Base-by-base conservation (phyloP, 2,113 vertebrate species). In the Coreoperca whiteheadi region DNA sequence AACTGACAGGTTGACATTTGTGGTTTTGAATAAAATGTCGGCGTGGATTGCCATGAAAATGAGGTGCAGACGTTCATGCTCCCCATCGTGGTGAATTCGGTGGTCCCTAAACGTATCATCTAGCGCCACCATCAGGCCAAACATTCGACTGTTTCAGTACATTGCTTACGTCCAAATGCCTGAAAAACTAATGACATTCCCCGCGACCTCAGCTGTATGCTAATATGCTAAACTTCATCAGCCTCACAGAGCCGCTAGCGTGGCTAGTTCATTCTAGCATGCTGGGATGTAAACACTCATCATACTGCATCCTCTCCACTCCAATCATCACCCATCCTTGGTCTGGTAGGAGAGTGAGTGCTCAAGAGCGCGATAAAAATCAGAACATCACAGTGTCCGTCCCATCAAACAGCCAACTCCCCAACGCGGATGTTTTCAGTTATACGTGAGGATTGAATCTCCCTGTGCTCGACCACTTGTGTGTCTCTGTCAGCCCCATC, bases 371-470 rank as follows among this genome's bases (percentile, higher is more conserved):
- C 48, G 79, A 57, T 61, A 68, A 78, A 74, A 66, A 65, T 54
- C 54, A 69, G 11, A 63, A 65, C 43, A 74, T 81, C 73, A 72
- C 65, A 87, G 65, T 39, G 46, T 66, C 39, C 16, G 60, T 32
- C 1, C 11, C 51, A 65, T 83, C 64, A 68, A 79, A 72, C 50
- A 66, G 18, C 32, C 25, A 56, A 48, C 8, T 74, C 81, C 79
- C 51, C 54, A 59, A 6, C 65, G 30, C 67, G 50, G 14, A 73
- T 85, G 72, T 82, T 88, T 74, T 88, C 65, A 75, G 51, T 79
- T 83, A 79, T 30, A 46, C 18, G 51, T 66, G 59, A 67, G 77
- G 66, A 51, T 15, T 73, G 37, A 64, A 70, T 70, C 57, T 63
- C 76, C 32, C 64, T 61, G 66, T 39, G 28, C 43, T 65, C 11